A percentile compares a stretch with the other conserved stretches of the same genome.
These are phyloP conservation scores for Thamnophis elegans DNA, from an alignment of 2,797 vertebrate genomes.

Conservation along the genomic window DNA sequence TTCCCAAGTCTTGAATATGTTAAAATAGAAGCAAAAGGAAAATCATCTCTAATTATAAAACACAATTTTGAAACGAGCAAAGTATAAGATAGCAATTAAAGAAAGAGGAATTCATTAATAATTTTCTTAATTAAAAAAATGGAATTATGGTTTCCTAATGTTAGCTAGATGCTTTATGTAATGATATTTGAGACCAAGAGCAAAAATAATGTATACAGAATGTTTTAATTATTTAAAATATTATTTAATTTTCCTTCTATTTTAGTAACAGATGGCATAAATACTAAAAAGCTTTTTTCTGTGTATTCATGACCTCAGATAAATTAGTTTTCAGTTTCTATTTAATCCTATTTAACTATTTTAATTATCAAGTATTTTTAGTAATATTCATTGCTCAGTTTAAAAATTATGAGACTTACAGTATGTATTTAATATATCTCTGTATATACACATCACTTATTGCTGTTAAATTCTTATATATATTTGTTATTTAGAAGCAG, in stretches of 20 bases:
- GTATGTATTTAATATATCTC: neutral
- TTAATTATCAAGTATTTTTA: neutral
- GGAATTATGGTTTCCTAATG: neutral
- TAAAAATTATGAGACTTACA: neutral
- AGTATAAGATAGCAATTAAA: conserved; percentile 15
- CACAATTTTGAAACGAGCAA: neutral
- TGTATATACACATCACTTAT: neutral
- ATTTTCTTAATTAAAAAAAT: neutral
- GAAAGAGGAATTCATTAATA: conserved; percentile 9
- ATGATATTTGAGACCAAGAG: neutral
- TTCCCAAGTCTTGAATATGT: neutral
- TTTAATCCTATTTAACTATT: neutral
- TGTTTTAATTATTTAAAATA: neutral
- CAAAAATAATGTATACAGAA: neutral
- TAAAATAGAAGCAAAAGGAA: neutral
- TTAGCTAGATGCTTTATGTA: conserved; percentile 20
- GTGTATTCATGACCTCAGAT: neutral
- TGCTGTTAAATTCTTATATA: neutral
- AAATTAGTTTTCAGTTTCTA: neutral
- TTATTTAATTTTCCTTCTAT: neutral
- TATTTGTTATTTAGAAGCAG: neutral
- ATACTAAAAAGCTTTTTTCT: neutral
- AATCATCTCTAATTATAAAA: neutral
- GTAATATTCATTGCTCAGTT: neutral
- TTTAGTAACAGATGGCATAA: neutral